A percentile compares a stretch with the other conserved stretches of the same genome.
Conservation (phyloP, 92 coral and sea anemone genomes). For the Actinostola sp. region DNA sequence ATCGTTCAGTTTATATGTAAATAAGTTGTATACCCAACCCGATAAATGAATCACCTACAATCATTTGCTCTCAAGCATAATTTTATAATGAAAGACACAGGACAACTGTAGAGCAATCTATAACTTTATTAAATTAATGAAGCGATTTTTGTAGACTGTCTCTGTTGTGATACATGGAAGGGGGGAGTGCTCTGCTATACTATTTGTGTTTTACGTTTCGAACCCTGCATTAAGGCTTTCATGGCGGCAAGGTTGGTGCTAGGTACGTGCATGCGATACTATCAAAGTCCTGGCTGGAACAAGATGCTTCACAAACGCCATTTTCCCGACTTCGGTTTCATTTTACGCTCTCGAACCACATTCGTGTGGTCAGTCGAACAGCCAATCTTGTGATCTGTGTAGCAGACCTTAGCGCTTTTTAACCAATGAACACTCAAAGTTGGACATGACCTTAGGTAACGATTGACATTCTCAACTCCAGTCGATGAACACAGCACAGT, state of each 20-base stretch:
- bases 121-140: constrained; percentile 51
- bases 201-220: not conserved
- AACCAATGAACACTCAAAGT: not conserved
- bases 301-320: not conserved
- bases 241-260: too few relatives aligned
- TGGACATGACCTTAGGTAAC: constrained; percentile 9
- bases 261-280: too few relatives aligned
- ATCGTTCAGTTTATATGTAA: constrained; percentile 23
- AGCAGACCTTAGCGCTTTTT: constrained; percentile 1
- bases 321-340: constrained; percentile 17
- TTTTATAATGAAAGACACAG: constrained; percentile 37
- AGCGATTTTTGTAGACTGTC: constrained; percentile 13
- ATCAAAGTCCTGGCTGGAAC: not conserved
- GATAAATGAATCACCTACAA: constrained; percentile 31
- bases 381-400: constrained; percentile 11
- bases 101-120: constrained; percentile 54
- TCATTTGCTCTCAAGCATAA: constrained; percentile 52
- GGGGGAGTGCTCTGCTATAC: not conserved
- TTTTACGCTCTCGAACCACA: constrained; percentile 8
- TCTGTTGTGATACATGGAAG: not conserved
- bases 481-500: constrained; percentile 3
- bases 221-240: not conserved
- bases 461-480: constrained; percentile 18
- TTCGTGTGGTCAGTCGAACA: not conserved
- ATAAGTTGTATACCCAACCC: constrained; percentile 26